Base-by-base conservation (phyloP, 2,888 invertebrate genomes). In the Plebejus anna region DNA sequence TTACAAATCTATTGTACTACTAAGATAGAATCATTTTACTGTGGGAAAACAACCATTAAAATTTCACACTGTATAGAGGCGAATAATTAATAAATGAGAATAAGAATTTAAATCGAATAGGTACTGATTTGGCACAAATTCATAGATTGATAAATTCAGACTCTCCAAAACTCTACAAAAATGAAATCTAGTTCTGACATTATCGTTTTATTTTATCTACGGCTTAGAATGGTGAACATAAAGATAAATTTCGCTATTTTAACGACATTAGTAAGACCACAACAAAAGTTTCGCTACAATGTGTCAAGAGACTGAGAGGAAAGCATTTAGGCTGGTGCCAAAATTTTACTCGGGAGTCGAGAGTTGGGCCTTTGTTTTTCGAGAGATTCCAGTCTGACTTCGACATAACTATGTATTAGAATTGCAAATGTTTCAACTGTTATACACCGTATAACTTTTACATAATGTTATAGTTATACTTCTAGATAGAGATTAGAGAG, bases 251-350 rank as follows among this genome's bases (percentile, higher is more conserved):
- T 13, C 13, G 66, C 66, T 36, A 66, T 66, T 66, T 66, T 36
- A 13, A 66, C 32, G 32, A 36, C 32, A 13, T 66, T 32, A 66
- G 32, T 13, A 66, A 66, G 13, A 66, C 4, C 32, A 13, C 32
- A 36, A 66, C 66, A 66, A 66, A 66, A 66, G 32, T 66, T 66
- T 32, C 66, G 5, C 66, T 66, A 55, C 55, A 73, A 51, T 51
- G 73, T 73, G 73, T 73, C 73, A 73, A 73, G 51, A 73, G 22
- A 22, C 22, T 22, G 22, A 22, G 73, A 28, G 22, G 13, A 47
- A 42, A 51, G 51, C 47, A 16, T 73, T 73, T 66, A 32, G 51
- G 73, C 3, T 51, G 55, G 51, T 73, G 73, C 55, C 73, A 73
- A 73, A 55, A 16, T 73, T 73, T 73, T 16, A 32, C 55, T 51